phyloP scores from a whole-genome alignment of 2,888 invertebrate species.

The Pandemis heparana region DNA sequence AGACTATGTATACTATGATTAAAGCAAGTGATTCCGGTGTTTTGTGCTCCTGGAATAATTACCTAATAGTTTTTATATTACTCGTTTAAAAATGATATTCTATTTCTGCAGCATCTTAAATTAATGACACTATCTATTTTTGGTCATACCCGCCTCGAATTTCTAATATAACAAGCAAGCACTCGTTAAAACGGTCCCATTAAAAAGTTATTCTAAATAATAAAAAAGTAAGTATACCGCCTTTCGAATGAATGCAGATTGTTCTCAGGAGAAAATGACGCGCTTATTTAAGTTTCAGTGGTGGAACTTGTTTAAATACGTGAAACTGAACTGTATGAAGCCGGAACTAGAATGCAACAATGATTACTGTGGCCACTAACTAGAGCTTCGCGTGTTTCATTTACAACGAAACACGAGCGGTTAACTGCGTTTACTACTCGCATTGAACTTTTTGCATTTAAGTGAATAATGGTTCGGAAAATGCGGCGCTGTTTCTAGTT shows the following conservation, averaged over 20 bases:
- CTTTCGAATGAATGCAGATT: not conserved
- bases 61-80: too few species aligned
- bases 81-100: too few species aligned
- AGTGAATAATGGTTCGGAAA: constrained; percentile 48
- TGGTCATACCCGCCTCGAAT: not conserved
- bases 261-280: not conserved
- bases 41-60: too few species aligned
- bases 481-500: constrained; percentile 37
- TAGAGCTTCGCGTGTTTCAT: constrained; percentile 62
- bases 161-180: not conserved
- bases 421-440: constrained; percentile 56
- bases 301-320: constrained; percentile 12
- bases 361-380: constrained; percentile 54
- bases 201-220: not conserved
- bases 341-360: constrained; percentile 33
- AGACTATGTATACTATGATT: too few species aligned
- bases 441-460: constrained; percentile 55
- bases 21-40: too few species aligned
- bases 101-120: not conserved
- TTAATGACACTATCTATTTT: not conserved
- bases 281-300: not conserved
- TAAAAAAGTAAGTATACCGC: not conserved
- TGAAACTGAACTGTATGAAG: constrained; percentile 18
- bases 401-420: constrained; percentile 56
- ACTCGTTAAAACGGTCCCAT: not conserved